Evolutionary conservation across 2,113 vertebrate species (phyloP), one percentile per base, ranked within the genome.

Genomic region (Dicrurus megarhynchus): DNA sequence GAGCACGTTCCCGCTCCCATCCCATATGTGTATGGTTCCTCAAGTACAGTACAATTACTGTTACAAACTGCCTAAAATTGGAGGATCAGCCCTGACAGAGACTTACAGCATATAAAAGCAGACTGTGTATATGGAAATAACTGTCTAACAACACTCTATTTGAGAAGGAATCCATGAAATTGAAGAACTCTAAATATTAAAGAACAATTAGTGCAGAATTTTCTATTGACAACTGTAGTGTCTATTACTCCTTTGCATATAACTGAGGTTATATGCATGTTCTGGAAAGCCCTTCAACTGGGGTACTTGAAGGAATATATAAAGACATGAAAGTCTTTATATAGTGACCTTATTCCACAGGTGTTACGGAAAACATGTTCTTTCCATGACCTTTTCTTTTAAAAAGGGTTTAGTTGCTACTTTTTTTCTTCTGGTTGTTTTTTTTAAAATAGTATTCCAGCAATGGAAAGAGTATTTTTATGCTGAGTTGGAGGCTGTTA

Each of bases 401-500:
- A 30, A 47, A 75, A 82, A 69, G 3, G 1, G 2, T 37, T 74
- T 57, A 39, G 15, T 33, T 67, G 13, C 8, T 57, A 10, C 11
- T 37, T 67, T 63, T 74, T 52, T 65, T 3, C 4, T 46, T 49
- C 21, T 41, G 9, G 27, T 78, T 55, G 50, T 17, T 52, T 44
- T 21, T 30, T 30, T 33, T 60, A 59, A 20, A 87, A 53, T 32
- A 41, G 11, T 63, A 55, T 74, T 71, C 27, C 49, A 80, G 35
- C 11, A 91, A 71, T 27, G 11, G 33, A 79, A 92, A 61, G 32
- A 77, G 10, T 87, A 87, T 95, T 93, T 93, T 92, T 95, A 32
- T 64, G 22, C n/a, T 76, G 49, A 46, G 35, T 76, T 92, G 46
- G 53, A 95, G 53, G 55, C 33, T 86, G 41, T 63, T 90, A 92